Base-by-base conservation (phyloP, 2,113 vertebrate genomes). In the Rhombomys opimus region DNA sequence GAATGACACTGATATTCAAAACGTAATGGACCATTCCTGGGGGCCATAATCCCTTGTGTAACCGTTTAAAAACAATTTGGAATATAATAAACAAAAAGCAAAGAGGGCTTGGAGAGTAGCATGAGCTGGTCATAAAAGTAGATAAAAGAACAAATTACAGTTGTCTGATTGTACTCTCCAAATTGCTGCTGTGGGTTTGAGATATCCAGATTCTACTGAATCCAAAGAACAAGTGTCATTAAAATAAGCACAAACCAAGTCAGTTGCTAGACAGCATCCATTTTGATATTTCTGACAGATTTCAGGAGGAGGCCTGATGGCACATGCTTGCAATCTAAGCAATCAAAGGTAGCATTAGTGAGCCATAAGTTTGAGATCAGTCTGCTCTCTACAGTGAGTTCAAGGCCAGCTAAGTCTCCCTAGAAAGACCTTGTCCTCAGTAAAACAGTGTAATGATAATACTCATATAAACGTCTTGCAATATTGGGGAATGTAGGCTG, bases 131-230 rank as follows among this genome's bases (percentile, higher is more conserved):
- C 65, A 80, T 89, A 87, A 94, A 96, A 68, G 50, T 75, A 97
- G 98, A 98, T 97, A 96, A 97, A 98, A 89, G 96, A 78, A 98
- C 88, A 95, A 96, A 98, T 96, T 80, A 87, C 57, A 96, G 90
- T 92, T 93, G 59, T 97, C 96, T 96, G 94, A 97, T 97, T 89
- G 97, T 91, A 95, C 86, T 97, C 94, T 22, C 65, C 92, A 93
- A 96, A 52, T 97, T 96, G 84, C 75, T 92, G 87, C 87, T 67
- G 50, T 89, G 91, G 10, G 25, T 59, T 84, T 93, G 84, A 90
- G 95, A 95, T 95, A 95, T 25, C 73, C 38, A 65, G 81, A 67
- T 52, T 70, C 77, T n/a, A 57, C 82, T 92, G 90, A 96, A 95
- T 32, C 18, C 77, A 80, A 94, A 95, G 90, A 96, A 7, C 32